A percentile compares a stretch with the other conserved stretches of the same genome.
Evolutionary conservation across 2,113 vertebrate species (phyloP).

Genomic region (Vidua macroura): DNA sequence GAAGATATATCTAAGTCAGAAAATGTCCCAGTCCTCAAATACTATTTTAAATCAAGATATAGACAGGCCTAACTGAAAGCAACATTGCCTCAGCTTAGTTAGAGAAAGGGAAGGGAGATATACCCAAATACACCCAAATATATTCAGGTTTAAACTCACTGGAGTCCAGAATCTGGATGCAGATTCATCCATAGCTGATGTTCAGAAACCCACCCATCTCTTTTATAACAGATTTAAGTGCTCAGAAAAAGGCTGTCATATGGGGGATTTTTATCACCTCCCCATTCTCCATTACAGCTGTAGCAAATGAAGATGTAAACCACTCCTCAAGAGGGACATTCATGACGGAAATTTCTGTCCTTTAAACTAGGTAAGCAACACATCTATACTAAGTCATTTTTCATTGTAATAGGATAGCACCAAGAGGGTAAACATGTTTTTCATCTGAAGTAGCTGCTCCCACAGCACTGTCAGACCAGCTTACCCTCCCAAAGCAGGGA

Average conservation of each 20-base stretch:
- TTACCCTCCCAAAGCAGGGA: neutral
- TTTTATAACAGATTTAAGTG: neutral
- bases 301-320: slow-evolving; percentile 2
- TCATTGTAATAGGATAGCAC: slow-evolving; percentile 14
- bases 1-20: neutral
- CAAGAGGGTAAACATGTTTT: neutral
- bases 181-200: neutral
- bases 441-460: neutral
- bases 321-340: neutral
- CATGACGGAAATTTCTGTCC: neutral
- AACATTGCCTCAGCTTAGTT: neutral
- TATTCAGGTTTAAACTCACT: neutral
- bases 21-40: neutral
- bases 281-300: neutral
- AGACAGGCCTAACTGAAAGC: neutral
- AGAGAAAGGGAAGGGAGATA: neutral
- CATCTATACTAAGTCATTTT: neutral
- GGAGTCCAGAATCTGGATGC: neutral
- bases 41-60: neutral
- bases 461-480: neutral
- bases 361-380: neutral
- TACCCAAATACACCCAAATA: neutral
- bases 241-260: neutral
- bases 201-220: neutral
- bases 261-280: neutral